These are phyloP conservation scores for Argynnis bischoffii DNA, from an alignment of 2,888 invertebrate species.

Conservation along the genomic window DNA sequence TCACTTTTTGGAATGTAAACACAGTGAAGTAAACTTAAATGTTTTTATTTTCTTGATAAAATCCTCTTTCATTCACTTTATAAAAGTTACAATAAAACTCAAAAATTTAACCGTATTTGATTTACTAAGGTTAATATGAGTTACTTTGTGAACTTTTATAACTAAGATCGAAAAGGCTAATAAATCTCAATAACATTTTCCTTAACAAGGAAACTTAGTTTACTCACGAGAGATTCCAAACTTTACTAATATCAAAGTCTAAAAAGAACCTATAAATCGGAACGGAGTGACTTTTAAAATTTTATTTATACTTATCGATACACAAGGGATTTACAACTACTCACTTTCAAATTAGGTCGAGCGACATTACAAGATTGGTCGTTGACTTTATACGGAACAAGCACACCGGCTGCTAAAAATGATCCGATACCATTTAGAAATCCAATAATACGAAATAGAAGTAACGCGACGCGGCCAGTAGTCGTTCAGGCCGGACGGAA, in stretches of 20 bases:
- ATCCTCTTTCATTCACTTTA: not conserved
- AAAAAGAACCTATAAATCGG: constrained; percentile 27
- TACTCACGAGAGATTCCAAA: constrained; percentile 34
- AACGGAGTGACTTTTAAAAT: constrained; percentile 20
- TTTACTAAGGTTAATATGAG: constrained; percentile 6
- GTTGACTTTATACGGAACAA: constrained; percentile 95
- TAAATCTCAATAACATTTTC: constrained; percentile 35
- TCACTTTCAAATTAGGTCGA: constrained; percentile 84
- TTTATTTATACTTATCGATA: constrained; percentile 22
- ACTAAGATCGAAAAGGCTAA: constrained; percentile 6
- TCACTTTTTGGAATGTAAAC: too few relatives aligned
- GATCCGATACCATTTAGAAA: constrained; percentile 82
- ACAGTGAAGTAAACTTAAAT: too few relatives aligned
- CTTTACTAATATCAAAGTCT: constrained; percentile 42
- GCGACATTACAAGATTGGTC: constrained; percentile 97
- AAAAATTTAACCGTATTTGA: constrained; percentile 7
- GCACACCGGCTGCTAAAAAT: constrained; percentile 83
- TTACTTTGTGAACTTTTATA: constrained; percentile 9
- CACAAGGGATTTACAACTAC: constrained; percentile 36
- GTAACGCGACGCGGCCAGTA: constrained; percentile 72
- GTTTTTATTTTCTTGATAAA: not conserved
- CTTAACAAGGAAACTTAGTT: constrained; percentile 28
- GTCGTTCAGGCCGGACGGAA: constrained; percentile 70
- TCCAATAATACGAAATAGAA: constrained; percentile 69
- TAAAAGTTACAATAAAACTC: not conserved